Evolutionary conservation across 2,888 invertebrate genomes (phyloP).

Genomic region (Heliconius ethilla): DNA sequence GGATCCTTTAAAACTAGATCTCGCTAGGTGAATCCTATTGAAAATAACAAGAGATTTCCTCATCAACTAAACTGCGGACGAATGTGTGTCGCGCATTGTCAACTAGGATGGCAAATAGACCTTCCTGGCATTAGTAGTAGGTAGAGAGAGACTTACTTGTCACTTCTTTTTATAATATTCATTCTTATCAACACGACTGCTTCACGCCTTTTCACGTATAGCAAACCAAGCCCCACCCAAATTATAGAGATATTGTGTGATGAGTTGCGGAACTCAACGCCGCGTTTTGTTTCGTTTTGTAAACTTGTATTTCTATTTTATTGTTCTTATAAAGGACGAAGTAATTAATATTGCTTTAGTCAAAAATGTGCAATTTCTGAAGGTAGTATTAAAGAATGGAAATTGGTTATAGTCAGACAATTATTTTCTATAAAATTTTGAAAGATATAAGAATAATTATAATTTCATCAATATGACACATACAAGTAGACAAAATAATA

Average conservation of each 20-base stretch:
- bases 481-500: not conserved
- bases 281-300: too few relatives aligned
- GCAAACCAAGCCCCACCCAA: not conserved
- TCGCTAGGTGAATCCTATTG: too few relatives aligned
- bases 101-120: conserved; percentile 28
- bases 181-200: not conserved
- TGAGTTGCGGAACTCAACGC: too few relatives aligned
- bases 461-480: not conserved
- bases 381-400: too few relatives aligned
- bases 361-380: too few relatives aligned
- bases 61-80: conserved; percentile 50
- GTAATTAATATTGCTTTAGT: too few relatives aligned
- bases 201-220: not conserved
- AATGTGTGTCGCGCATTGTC: conserved; percentile 43
- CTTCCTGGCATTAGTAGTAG: conserved; percentile 24
- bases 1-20: conserved; percentile 23
- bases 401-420: too few relatives aligned
- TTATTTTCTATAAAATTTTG: too few relatives aligned
- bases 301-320: too few relatives aligned
- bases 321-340: too few relatives aligned
- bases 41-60: conserved; percentile 56
- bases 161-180: not conserved
- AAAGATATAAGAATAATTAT: too few relatives aligned
- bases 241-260: not conserved
- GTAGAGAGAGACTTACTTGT: not conserved